phyloP scores from a whole-genome alignment of 2,797 vertebrate species.

The Intellagama lesueurii region DNA sequence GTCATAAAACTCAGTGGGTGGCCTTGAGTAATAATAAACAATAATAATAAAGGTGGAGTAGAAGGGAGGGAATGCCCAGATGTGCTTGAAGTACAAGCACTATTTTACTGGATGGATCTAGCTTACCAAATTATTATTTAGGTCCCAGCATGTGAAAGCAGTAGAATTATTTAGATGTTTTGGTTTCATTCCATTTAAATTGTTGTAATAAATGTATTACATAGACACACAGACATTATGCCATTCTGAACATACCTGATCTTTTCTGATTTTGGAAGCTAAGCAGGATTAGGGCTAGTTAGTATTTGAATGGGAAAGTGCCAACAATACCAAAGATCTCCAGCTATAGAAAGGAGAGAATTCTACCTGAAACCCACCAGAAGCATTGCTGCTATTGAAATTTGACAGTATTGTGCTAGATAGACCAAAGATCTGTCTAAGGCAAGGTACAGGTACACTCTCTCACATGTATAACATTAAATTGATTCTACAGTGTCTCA shows the following conservation, averaged over 20 bases:
- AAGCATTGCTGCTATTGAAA: too few relatives aligned
- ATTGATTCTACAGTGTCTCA: too few relatives aligned
- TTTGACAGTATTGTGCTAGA: too few relatives aligned
- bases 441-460: neutral
- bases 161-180: neutral
- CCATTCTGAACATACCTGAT: too few relatives aligned
- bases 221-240: neutral
- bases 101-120: neutral
- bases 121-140: neutral
- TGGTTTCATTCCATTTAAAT: neutral
- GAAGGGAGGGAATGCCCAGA: neutral
- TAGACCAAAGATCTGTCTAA: too few relatives aligned
- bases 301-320: too few relatives aligned
- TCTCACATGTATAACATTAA: neutral
- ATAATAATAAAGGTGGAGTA: neutral
- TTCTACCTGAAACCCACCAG: too few relatives aligned
- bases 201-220: neutral
- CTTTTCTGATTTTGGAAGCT: too few relatives aligned
- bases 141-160: neutral
- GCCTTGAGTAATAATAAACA: constrained; percentile 1
- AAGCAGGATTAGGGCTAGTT: too few relatives aligned
- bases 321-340: too few relatives aligned
- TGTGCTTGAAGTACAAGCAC: neutral
- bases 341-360: too few relatives aligned
- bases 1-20: constrained; percentile 32